Base-by-base conservation (phyloP, 2,113 vertebrate genomes). In the Phylloscopus trochiloides region DNA sequence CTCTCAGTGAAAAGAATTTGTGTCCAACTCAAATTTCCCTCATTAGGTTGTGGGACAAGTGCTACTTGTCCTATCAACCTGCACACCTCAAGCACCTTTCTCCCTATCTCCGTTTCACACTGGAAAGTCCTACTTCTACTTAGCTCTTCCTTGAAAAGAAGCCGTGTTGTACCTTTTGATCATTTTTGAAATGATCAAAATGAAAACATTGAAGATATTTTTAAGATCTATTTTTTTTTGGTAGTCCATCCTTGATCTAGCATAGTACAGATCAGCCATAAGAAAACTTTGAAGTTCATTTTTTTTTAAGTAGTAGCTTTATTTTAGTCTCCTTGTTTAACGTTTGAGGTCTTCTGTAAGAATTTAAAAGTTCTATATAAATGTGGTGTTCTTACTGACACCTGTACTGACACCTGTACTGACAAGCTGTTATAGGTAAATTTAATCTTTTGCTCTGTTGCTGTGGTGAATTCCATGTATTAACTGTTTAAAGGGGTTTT, bases 301-400 rank as follows among this genome's bases (percentile, higher is more conserved):
- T 59, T 57, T 57, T 73, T 59, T 71, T 36, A 71, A 71, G 24
- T 20, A 47, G 24, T 59, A 62, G 43, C 36, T 85, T 68, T 85
- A 29, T 59, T 94, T 94, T 81, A 34, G 25, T 85, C 19, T 79
- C 25, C 52, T 67, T 71, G 5, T 45, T 95, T 63, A 81, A 62
- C 26, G 1, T 82, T 85, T 85, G 17, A 65, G 18, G 29, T 61
- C 31, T 29, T 57, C 12, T 55, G 22, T 48, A 79, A 88, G 31
- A 36, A 61, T 79, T 65, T 76, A 59, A 63, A 88, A 83, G 54
- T 59, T 89, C 13, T 52, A 0, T 48, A 43, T 67, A 87, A 71
- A 58, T 87, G 24, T 42, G 45, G 28, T 78, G 21, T 59, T 74
- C 51, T 62, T 81, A 59, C 4, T 72, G 43, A 38, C 31, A n/a